These are phyloP conservation scores for Nyleta sp. DNA, from an alignment of 2,888 invertebrate species.

Conservation along the genomic window DNA sequence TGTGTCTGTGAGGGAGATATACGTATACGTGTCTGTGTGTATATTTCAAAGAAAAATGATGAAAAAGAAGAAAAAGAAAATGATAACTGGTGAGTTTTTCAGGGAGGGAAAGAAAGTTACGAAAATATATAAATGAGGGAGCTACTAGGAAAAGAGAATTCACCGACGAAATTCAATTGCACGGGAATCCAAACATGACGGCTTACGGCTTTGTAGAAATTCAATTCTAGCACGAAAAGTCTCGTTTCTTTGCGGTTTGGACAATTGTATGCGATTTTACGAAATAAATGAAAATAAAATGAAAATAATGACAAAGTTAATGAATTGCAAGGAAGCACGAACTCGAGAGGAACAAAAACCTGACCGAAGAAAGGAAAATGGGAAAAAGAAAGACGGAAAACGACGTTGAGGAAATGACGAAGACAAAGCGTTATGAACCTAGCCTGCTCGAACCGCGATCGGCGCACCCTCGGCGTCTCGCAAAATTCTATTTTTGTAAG, in stretches of 20 bases:
- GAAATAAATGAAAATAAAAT: slow-evolving; percentile 41
- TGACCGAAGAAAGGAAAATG: slow-evolving; percentile 57
- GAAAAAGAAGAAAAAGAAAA: no score
- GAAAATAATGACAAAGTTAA: slow-evolving; percentile 49
- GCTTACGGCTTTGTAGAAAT: slow-evolving; percentile 73
- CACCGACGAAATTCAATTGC: slow-evolving; percentile 79
- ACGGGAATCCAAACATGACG: slow-evolving; percentile 76
- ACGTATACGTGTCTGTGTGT: slow-evolving; percentile 68
- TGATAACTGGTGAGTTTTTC: slow-evolving; percentile 70
- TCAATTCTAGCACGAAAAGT: slow-evolving; percentile 63
- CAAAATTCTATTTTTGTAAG: slow-evolving; percentile 83
- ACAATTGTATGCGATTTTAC: slow-evolving; percentile 61
- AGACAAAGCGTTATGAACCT: slow-evolving; percentile 70
- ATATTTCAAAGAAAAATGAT: slow-evolving; percentile 67
- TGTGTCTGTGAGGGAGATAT: slow-evolving; percentile 67
- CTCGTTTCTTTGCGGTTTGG: slow-evolving; percentile 66
- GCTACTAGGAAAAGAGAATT: slow-evolving; percentile 73
- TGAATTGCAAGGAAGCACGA: slow-evolving; percentile 54
- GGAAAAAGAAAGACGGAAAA: slow-evolving; percentile 40
- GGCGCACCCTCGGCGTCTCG: slow-evolving; percentile 80
- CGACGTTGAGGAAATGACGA: slow-evolving; percentile 52
- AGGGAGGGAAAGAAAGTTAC: slow-evolving; percentile 71
- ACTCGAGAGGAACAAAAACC: slow-evolving; percentile 35
- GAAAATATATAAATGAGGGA: slow-evolving; percentile 69
- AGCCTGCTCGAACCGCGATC: slow-evolving; percentile 76